Conservation (phyloP, 2,888 invertebrate genomes). For the Spatulosminthurus flaviceps region DNA sequence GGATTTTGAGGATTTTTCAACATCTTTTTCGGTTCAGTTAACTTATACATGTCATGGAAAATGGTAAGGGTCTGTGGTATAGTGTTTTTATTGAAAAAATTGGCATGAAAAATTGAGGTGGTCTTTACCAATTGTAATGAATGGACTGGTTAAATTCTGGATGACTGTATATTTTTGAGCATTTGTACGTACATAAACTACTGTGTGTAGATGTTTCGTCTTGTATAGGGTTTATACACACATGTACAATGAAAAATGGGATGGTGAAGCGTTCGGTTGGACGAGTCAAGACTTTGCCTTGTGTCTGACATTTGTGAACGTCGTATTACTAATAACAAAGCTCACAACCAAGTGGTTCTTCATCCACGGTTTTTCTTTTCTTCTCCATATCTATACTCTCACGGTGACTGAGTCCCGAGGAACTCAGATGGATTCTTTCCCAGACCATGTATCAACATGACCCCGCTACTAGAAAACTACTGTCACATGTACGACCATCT, state of each 20-base stretch:
- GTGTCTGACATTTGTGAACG: conserved; percentile 31
- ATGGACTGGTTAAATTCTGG: conserved; percentile 2
- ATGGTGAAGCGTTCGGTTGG: conserved; percentile 1
- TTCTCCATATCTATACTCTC: conserved; percentile 42
- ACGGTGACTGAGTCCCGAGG: conserved; percentile 41
- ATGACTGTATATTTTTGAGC: not conserved
- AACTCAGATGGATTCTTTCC: conserved; percentile 40
- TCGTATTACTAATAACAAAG: conserved; percentile 35
- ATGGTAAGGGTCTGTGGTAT: not conserved
- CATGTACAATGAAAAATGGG: conserved; percentile 9
- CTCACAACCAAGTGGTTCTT: conserved; percentile 39
- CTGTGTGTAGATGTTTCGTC: not conserved
- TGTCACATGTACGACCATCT: not conserved
- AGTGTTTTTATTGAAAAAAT: conserved; percentile 18
- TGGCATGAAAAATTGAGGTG: conserved; percentile 13
- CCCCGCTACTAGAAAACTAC: not conserved
- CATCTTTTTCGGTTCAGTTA: not conserved
- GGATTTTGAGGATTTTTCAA: conserved; percentile 7
- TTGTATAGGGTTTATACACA: not conserved
- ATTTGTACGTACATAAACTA: not conserved
- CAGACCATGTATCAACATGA: conserved; percentile 41
- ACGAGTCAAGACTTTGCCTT: conserved; percentile 16
- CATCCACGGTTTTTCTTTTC: conserved; percentile 39
- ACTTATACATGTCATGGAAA: not conserved
- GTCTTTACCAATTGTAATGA: conserved; percentile 12